Evolutionary conservation across 2,797 vertebrate genomes (phyloP).

Genomic region (Brachyrhaphis roseni): DNA sequence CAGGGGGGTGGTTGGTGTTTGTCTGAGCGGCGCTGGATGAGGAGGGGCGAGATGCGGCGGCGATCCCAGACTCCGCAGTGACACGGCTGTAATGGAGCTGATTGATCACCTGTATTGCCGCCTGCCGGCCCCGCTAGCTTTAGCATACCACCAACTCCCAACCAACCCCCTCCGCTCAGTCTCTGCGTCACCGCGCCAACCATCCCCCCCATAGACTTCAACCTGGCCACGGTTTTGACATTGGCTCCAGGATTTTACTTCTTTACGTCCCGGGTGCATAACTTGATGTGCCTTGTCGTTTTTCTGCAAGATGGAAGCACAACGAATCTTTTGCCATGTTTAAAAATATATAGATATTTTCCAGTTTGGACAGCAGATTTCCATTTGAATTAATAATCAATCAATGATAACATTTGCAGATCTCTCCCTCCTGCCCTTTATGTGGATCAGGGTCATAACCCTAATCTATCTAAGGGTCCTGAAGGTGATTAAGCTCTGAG

Average conservation of each 20-base stretch:
- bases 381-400: slow-evolving; percentile 84
- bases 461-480: slow-evolving; percentile 86
- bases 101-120: slow-evolving; percentile 87
- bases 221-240: slow-evolving; percentile 82
- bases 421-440: slow-evolving; percentile 66
- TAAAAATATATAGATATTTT: slow-evolving; percentile 28
- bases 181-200: slow-evolving; percentile 82
- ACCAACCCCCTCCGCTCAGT: slow-evolving; percentile 30
- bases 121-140: slow-evolving; percentile 80
- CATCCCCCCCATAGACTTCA: slow-evolving; percentile 81
- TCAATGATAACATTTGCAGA: slow-evolving; percentile 88
- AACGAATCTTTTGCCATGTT: not conserved
- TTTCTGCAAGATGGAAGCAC: not conserved
- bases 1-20: slow-evolving; percentile 29
- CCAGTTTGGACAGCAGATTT: slow-evolving; percentile 57
- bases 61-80: slow-evolving; percentile 83
- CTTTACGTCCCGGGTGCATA: not conserved
- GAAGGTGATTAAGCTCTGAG: slow-evolving; percentile 82
- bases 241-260: slow-evolving; percentile 65
- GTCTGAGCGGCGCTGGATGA: slow-evolving; percentile 36
- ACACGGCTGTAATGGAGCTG: slow-evolving; percentile 89
- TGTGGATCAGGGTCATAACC: slow-evolving; percentile 84
- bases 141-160: slow-evolving; percentile 81
- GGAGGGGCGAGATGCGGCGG: slow-evolving; percentile 73
- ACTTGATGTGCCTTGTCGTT: not conserved